These are phyloP conservation scores for Paguma larvata DNA, from an alignment of 2,797 vertebrate species.

Conservation along the genomic window DNA sequence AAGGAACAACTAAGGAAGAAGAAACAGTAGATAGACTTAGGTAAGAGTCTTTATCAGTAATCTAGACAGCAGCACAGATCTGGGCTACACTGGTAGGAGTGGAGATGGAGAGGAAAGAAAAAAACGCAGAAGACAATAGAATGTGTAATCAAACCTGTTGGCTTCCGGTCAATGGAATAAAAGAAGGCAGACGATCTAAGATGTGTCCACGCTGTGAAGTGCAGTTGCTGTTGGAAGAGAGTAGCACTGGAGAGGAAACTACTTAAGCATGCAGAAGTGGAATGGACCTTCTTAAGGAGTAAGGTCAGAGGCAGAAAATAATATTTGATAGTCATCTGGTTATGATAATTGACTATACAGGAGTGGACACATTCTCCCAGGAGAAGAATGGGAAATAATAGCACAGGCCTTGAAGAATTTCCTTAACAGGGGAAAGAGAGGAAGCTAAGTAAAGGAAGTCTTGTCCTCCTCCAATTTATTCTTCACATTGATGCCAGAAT, in stretches of 20 bases:
- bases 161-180: not conserved
- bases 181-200: not conserved
- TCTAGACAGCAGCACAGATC: not conserved
- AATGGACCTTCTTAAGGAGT: not conserved
- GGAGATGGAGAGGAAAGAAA: not conserved
- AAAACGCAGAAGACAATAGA: not conserved
- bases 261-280: not conserved
- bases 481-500: constrained; percentile 50
- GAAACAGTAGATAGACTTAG: not conserved
- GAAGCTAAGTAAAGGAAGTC: constrained; percentile 57
- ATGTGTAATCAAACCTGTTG: not conserved
- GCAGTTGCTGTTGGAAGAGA: not conserved
- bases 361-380: not conserved
- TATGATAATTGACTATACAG: constrained; percentile 6
- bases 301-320: constrained; percentile 41
- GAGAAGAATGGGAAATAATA: constrained; percentile 15
- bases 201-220: not conserved
- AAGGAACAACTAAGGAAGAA: not conserved
- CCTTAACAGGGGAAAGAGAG: not conserved
- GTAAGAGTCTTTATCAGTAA: not conserved
- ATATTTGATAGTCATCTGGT: not conserved
- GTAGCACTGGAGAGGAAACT: not conserved
- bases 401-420: constrained; percentile 38
- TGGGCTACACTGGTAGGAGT: not conserved
- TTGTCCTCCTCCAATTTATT: constrained; percentile 59